Percentiles rank a stretch among this genome's conserved stretches.
phyloP scores from a whole-genome alignment of 2,797 vertebrate species.

The Phrynocephalus guinanensis region DNA sequence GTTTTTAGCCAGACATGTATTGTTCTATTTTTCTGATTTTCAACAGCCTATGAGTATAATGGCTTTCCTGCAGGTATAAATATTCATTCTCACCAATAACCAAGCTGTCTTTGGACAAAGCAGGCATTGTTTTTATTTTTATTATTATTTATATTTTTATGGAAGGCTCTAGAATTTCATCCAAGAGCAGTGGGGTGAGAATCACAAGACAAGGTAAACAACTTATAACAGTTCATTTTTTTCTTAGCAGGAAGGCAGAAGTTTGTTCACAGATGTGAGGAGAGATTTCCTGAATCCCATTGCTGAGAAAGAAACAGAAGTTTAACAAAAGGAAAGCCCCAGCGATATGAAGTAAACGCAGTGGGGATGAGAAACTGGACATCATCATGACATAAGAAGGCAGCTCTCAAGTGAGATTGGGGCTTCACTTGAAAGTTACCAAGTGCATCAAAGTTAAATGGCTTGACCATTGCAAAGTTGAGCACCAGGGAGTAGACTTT shows the following conservation, averaged over 20 bases:
- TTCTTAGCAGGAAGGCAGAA: constrained; percentile 26
- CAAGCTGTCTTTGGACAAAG: constrained; percentile 47
- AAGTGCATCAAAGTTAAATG: neutral
- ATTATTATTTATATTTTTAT: no score
- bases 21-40: neutral
- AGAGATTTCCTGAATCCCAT: neutral
- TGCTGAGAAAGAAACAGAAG: constrained; percentile 31
- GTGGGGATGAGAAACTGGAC: neutral
- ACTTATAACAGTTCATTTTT: neutral
- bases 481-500: neutral
- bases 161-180: constrained; percentile 13
- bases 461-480: neutral
- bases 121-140: constrained; percentile 16
- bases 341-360: constrained; percentile 36
- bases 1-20: neutral
- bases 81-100: constrained; percentile 51
- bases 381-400: constrained; percentile 12
- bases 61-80: constrained; percentile 47
- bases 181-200: constrained; percentile 6
- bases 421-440: constrained; percentile 21
- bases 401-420: constrained; percentile 27
- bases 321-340: constrained; percentile 6
- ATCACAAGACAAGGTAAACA: neutral
- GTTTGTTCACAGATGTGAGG: neutral
- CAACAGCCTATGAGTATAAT: neutral